These are phyloP conservation scores for Nannoperca obscura DNA, from an alignment of 2,797 vertebrate species.

Conservation along the genomic window DNA sequence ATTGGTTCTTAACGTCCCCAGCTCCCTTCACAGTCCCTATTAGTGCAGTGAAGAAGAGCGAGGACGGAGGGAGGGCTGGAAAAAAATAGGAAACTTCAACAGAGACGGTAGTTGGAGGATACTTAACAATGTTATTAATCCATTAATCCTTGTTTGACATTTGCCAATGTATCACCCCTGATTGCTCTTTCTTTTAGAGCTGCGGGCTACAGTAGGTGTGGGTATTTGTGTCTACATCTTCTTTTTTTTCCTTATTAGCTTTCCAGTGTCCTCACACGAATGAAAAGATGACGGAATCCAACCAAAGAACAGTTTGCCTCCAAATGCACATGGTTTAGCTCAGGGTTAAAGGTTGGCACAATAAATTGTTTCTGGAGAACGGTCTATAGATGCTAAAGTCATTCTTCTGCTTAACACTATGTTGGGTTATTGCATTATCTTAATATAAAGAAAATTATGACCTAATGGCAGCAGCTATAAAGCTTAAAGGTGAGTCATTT, in stretches of 20 bases:
- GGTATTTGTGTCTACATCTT: slow-evolving; percentile 22
- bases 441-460: background rate
- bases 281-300: slow-evolving; percentile 35
- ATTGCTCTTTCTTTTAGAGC: slow-evolving; percentile 74
- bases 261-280: slow-evolving; percentile 39
- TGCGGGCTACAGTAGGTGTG: slow-evolving; percentile 60
- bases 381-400: background rate
- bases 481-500: slow-evolving; percentile 6
- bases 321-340: slow-evolving; percentile 3
- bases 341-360: slow-evolving; percentile 2
- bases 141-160: slow-evolving; percentile 87
- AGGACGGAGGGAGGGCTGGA: slow-evolving; percentile 45
- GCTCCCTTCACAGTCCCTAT: slow-evolving; percentile 79
- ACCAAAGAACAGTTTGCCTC: slow-evolving; percentile 30
- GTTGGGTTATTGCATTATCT: slow-evolving; percentile 8
- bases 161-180: slow-evolving; percentile 81
- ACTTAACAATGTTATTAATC: slow-evolving; percentile 86
- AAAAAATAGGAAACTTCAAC: slow-evolving; percentile 65
- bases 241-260: slow-evolving; percentile 37
- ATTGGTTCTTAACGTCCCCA: slow-evolving; percentile 84
- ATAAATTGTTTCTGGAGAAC: slow-evolving; percentile 11
- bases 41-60: slow-evolving; percentile 74
- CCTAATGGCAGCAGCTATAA: slow-evolving; percentile 1
- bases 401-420: background rate
- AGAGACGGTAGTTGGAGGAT: slow-evolving; percentile 77